Conservation (phyloP, 2,797 vertebrate species). For the Selene dorsalis region DNA sequence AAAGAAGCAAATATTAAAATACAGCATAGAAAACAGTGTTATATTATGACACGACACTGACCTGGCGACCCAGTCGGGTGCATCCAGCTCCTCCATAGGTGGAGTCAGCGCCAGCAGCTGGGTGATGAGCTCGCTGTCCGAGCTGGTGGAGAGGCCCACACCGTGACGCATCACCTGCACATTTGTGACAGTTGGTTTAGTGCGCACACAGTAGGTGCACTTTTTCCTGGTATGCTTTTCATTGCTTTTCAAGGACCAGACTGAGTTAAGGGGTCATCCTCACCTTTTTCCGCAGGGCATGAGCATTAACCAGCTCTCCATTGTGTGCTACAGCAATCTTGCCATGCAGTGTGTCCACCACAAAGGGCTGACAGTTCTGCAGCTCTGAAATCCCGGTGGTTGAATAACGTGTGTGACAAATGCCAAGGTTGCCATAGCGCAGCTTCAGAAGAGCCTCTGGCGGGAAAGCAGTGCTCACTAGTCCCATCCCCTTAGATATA, state of each 20-base stretch:
- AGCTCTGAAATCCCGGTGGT: slow-evolving; percentile 95
- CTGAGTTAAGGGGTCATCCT: neutral
- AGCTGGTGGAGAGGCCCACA: slow-evolving; percentile 96
- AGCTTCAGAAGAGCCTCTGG: slow-evolving; percentile 93
- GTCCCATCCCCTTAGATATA: slow-evolving; percentile 92
- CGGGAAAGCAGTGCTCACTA: slow-evolving; percentile 92
- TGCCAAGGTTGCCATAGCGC: slow-evolving; percentile 93
- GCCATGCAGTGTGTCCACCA: slow-evolving; percentile 97
- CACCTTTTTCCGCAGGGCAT: slow-evolving; percentile 90
- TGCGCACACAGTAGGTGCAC: neutral
- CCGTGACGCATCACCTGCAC: slow-evolving; percentile 95
- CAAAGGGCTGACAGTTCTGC: slow-evolving; percentile 99
- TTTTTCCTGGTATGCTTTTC: too few relatives aligned
- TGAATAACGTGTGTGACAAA: slow-evolving; percentile 97
- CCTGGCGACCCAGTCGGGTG: slow-evolving; percentile 98
- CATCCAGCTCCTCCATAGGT: slow-evolving; percentile 91
- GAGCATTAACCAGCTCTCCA: slow-evolving; percentile 94
- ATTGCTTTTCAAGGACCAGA: neutral
- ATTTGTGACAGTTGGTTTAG: neutral
- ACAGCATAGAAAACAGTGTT: rapidly evolving
- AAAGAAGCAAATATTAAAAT: neutral
- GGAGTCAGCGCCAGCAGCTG: slow-evolving; percentile 96
- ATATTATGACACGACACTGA: slow-evolving; percentile 59
- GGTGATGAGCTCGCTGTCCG: slow-evolving; percentile 98
- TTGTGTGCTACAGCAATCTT: slow-evolving; percentile 98